Base-by-base conservation (phyloP, 2,888 invertebrate species). In the Trichacis sp. region DNA sequence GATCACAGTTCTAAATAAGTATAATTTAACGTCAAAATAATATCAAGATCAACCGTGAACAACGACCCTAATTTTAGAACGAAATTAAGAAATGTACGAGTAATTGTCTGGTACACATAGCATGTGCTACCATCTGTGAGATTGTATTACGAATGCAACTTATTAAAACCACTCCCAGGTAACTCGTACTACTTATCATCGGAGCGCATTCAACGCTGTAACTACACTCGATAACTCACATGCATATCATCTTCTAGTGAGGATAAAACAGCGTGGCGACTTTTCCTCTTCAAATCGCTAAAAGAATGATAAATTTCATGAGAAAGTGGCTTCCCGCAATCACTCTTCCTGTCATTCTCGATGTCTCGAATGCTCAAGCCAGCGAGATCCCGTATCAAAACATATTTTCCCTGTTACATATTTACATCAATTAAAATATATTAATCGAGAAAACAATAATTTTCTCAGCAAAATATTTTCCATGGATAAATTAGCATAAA, bases 321-420 rank as follows among this genome's bases (percentile, higher is more conserved):
- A 36, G 77, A 74, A 2, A 84, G 56, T 2, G 82, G 71, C 29
- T 67, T 70, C 1, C 79, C 80, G 48, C 84, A 83, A 42, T 77
- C 69, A 4, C 75, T 80, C 56, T 76, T 75, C 1, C 65, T 58
- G 71, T 92, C 92, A 42, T 87, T 87, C 56, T 90, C 89, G 0
- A 89, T 84, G 0, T 85, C 77, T 67, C 86, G 85, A 47, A 93
- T 81, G 0, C 90, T 92, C 17, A 92, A 80, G 1, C 93, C 93
- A 0, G 90, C 92, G 8, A 93, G 82, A 1, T 91, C 91, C 0
- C 93, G 87, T 9, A 93, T 88, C 20, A 92, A 82, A 0, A 89
- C 88, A 81, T 93, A 93, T 81, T 92, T 93, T 9, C 91, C 91
- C 87, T 87, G 63, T 42, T 30, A 40, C 14, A 40, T 6, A 36